Evolutionary conservation across 2,888 invertebrate genomes (phyloP).

Genomic region (Mallateleia sp.): DNA sequence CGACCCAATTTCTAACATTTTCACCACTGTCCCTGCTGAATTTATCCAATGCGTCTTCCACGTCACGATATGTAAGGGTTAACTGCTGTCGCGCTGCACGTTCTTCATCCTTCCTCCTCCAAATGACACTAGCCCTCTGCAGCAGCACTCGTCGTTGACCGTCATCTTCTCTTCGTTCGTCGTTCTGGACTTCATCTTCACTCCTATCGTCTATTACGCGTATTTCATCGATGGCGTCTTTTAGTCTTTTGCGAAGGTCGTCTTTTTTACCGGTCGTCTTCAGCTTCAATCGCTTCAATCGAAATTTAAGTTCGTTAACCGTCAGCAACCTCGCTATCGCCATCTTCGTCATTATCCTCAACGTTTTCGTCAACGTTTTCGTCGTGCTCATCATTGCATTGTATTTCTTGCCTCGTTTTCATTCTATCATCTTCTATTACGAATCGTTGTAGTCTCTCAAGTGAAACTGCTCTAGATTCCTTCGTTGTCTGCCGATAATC

Average conservation of each 20-base stretch:
- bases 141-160: neutral
- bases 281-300: too few relatives aligned
- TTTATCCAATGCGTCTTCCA: conserved; percentile 52
- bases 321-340: neutral
- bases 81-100: neutral
- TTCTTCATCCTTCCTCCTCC: neutral
- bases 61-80: conserved; percentile 60
- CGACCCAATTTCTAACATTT: conserved; percentile 50
- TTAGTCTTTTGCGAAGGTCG: too few relatives aligned
- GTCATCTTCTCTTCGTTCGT: neutral
- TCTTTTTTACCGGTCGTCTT: too few relatives aligned
- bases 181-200: neutral
- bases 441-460: too few relatives aligned
- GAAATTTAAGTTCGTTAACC: too few relatives aligned
- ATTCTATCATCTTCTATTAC: too few relatives aligned
- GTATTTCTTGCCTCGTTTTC: too few relatives aligned
- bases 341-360: too few relatives aligned
- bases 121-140: neutral
- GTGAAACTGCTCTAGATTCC: conserved; percentile 19
- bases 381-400: neutral
- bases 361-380: neutral
- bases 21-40: conserved; percentile 41
- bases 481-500: conserved; percentile 17
- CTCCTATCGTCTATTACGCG: neutral
- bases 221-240: neutral